These are phyloP conservation scores for Perca flavescens DNA, from an alignment of 2,113 vertebrate species.

Conservation along the genomic window DNA sequence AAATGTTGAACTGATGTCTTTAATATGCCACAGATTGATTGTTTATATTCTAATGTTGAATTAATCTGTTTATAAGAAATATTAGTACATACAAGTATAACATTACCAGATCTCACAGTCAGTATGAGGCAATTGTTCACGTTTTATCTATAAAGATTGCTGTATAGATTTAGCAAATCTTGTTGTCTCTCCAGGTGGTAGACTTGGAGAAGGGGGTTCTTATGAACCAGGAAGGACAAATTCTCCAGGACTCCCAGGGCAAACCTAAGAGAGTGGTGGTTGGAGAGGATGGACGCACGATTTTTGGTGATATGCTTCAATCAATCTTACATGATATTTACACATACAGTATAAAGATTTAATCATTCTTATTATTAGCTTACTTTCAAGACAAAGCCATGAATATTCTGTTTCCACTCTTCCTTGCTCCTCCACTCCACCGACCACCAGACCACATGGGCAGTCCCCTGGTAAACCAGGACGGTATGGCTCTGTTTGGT, in stretches of 20 bases:
- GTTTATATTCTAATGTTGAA: neutral
- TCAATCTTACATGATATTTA: constrained; percentile 18
- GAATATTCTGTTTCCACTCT: constrained; percentile 26
- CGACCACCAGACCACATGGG: constrained; percentile 89
- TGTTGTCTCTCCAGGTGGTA: constrained; percentile 85
- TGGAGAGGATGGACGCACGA: constrained; percentile 94
- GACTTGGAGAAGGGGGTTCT: constrained; percentile 93
- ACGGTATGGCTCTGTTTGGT: constrained; percentile 95
- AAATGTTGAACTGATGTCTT: neutral
- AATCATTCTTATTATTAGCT: neutral
- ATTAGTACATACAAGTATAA: neutral
- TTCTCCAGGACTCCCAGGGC: constrained; percentile 95
- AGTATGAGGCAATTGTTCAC: neutral
- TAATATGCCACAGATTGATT: neutral
- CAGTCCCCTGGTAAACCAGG: constrained; percentile 92
- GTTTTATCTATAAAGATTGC: neutral
- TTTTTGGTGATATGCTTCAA: constrained; percentile 89
- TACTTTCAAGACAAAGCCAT: neutral
- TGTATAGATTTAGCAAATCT: neutral
- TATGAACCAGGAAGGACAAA: constrained; percentile 92
- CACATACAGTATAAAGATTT: constrained; percentile 2
- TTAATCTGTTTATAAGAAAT: neutral
- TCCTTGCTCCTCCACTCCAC: neutral
- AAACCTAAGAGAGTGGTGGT: constrained; percentile 93
- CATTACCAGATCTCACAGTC: neutral